phyloP scores from a whole-genome alignment of 2,888 invertebrate genomes.

The Scrobipalpa atriplicella region DNA sequence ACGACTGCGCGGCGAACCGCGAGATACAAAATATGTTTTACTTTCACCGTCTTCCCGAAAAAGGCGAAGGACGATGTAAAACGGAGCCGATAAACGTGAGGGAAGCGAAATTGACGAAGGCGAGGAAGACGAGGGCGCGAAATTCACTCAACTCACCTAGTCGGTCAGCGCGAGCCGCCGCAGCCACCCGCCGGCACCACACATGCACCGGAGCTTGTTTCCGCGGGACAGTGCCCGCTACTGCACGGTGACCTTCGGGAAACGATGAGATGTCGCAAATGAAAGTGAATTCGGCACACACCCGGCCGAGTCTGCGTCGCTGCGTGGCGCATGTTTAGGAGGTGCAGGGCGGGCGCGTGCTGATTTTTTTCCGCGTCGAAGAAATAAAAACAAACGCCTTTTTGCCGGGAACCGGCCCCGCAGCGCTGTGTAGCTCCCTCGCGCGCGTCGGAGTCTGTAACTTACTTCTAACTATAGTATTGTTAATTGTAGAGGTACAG shows the following conservation, averaged over 20 bases:
- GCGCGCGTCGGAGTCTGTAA: constrained; percentile 26
- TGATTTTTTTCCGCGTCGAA: constrained; percentile 79
- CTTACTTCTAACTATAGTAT: constrained; percentile 1
- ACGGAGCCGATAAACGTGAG: constrained; percentile 72
- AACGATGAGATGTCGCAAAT: constrained; percentile 80
- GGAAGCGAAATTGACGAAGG: constrained; percentile 64
- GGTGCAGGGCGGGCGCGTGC: constrained; percentile 82
- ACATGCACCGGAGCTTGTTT: constrained; percentile 52
- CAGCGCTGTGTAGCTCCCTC: constrained; percentile 44
- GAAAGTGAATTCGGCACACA: constrained; percentile 82
- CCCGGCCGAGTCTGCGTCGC: constrained; percentile 80
- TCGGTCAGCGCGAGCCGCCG: constrained; percentile 75
- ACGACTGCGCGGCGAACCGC: constrained; percentile 58
- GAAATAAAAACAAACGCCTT: constrained; percentile 82
- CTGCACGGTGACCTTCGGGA: constrained; percentile 81
- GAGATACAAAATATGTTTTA: constrained; percentile 58
- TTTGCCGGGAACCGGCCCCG: constrained; percentile 71
- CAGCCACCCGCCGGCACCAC: constrained; percentile 65
- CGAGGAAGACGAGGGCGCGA: constrained; percentile 67
- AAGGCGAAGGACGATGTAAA: constrained; percentile 69
- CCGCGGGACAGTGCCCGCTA: constrained; percentile 47
- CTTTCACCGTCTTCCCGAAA: constrained; percentile 63
- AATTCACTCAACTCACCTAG: constrained; percentile 74
- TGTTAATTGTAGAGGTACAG: background rate
- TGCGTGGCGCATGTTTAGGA: constrained; percentile 83